Conservation (phyloP, 1,140 invertebrate species). For the Lepidostoma basale region DNA sequence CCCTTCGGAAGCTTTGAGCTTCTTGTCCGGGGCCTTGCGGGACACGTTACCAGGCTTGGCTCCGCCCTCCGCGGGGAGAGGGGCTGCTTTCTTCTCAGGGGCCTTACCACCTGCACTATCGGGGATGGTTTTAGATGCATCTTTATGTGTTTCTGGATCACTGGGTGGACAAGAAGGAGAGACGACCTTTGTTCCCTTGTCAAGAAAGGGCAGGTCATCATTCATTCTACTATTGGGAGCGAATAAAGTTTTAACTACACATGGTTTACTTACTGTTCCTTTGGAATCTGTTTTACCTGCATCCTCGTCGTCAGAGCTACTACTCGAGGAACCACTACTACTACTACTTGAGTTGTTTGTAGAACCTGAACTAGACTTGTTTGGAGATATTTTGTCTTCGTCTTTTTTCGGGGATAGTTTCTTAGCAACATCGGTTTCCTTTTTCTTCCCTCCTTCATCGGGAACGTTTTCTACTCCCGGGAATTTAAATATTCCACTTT, state of each 20-base stretch:
- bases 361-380: constrained; percentile 57
- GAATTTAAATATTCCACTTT: constrained; percentile 75
- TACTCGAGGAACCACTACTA: constrained; percentile 59
- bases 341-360: constrained; percentile 58
- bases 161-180: constrained; percentile 61
- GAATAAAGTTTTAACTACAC: constrained; percentile 54
- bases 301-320: constrained; percentile 60
- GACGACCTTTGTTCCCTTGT: constrained; percentile 63
- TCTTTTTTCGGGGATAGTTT: constrained; percentile 56
- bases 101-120: constrained; percentile 53
- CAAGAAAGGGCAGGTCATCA: constrained; percentile 66
- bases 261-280: constrained; percentile 52
- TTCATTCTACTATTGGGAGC: constrained; percentile 58
- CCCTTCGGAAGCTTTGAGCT: constrained; percentile 86
- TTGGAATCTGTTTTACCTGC: constrained; percentile 49
- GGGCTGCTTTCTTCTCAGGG: constrained; percentile 53
- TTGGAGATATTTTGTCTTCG: constrained; percentile 51
- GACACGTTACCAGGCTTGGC: constrained; percentile 55
- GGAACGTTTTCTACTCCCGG: constrained; percentile 55
- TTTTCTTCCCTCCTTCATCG: constrained; percentile 58
- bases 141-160: constrained; percentile 58
- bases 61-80: constrained; percentile 48
- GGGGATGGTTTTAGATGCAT: constrained; percentile 51
- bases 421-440: constrained; percentile 51
- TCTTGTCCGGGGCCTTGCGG: constrained; percentile 77